Percentiles rank a stretch among this genome's conserved stretches.
These are phyloP conservation scores for Ophion obscuratus DNA, from an alignment of 2,888 invertebrate genomes.

Conservation along the genomic window DNA sequence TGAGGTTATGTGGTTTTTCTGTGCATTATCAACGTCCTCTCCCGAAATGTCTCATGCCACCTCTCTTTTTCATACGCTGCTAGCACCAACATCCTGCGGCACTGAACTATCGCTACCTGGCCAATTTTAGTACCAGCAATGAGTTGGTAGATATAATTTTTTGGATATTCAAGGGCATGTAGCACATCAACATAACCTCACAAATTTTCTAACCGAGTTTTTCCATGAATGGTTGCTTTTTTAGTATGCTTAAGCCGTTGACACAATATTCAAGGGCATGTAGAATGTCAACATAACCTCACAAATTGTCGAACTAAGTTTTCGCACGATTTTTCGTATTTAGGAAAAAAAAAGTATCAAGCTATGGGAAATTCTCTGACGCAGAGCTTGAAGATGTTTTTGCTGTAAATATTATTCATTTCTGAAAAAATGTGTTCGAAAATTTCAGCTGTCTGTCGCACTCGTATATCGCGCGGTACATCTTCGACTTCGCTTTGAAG, in stretches of 20 bases:
- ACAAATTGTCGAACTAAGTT: not conserved
- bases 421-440: too few species aligned
- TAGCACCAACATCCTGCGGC: not conserved
- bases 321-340: not conserved
- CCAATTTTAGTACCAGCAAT: not conserved
- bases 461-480: too few species aligned
- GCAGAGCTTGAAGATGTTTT: too few species aligned
- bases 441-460: too few species aligned
- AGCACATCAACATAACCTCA: too few species aligned
- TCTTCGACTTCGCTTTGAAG: constrained; percentile 75
- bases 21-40: not conserved
- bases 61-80: not conserved
- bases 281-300: too few species aligned
- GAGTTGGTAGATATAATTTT: not conserved
- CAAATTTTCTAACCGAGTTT: not conserved
- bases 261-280: not conserved
- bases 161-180: not conserved
- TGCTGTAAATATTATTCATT: too few species aligned
- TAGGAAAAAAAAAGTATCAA: too few species aligned
- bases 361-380: too few species aligned
- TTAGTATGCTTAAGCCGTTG: not conserved
- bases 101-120: not conserved
- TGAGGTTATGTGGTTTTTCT: constrained; percentile 1
- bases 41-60: not conserved
- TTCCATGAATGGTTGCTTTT: not conserved